Base-by-base conservation (phyloP, 2,888 invertebrate species). In the Epinotia ramella region DNA sequence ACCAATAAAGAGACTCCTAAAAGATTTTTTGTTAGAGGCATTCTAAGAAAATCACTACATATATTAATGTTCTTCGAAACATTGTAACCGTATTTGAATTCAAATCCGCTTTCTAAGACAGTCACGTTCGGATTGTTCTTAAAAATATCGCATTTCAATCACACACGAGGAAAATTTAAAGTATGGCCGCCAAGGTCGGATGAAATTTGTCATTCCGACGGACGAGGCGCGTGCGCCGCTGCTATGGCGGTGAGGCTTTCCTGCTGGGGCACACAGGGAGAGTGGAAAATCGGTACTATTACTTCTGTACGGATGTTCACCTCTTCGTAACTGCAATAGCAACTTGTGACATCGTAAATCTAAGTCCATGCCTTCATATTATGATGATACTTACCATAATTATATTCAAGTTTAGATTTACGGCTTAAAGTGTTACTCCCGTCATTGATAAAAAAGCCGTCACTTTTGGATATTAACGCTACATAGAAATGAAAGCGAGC, bases 151-250 rank as follows among this genome's bases (percentile, higher is more conserved):
- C 88, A 93, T 93, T 92, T 87, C 81, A 88, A 87, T 84, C 93
- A 93, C 92, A 92, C 90, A 88, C 89, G 88, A 93, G 93, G 93
- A 93, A 93, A 93, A 94, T 90, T 65, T 89, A 88, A 84, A 84
- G 40, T 67, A 63, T 81, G 81, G 81, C 79, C 78, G 81, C 89
- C 93, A 94, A 94, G 94, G 93, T 81, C 88, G 80, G 83, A 92
- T 91, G 93, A 94, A 94, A 92, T 93, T 94, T 93, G 89, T 91
- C 91, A 93, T 93, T 93, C 93, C 93, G 81, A 73, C 82, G 82
- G 78, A 80, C 81, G 57, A 53, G 53, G 53, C 89, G 87, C 82
- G 82, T 77, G 86, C 89, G 90, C 89, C 88, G 85, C 83, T 86
- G 84, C 84, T 88, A 86, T 87, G 86, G 86, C 81, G 78, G 73